Percentiles rank a stretch among this genome's conserved stretches.
phyloP scores from a whole-genome alignment of 1,140 invertebrate genomes.

The Aradophagus sp. region DNA sequence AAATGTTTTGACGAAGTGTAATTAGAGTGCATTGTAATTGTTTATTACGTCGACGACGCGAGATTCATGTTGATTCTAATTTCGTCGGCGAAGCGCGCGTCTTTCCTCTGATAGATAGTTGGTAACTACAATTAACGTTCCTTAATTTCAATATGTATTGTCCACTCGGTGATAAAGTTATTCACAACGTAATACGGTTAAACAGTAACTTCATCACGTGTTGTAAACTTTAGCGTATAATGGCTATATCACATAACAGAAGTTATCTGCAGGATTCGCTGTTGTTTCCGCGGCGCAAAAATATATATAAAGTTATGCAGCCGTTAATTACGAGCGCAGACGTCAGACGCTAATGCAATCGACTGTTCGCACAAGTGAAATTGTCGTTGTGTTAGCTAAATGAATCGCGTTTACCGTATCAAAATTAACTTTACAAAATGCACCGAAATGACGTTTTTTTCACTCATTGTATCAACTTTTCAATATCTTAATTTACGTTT shows the following conservation, averaged over 20 bases:
- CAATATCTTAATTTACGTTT: too few species aligned
- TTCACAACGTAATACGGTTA: constrained; percentile 43
- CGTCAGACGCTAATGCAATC: too few species aligned
- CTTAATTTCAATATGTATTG: constrained; percentile 53
- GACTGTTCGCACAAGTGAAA: too few species aligned
- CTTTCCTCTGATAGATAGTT: constrained; percentile 36
- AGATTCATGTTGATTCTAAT: constrained; percentile 12
- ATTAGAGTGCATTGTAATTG: too few species aligned
- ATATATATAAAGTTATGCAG: constrained; percentile 33
- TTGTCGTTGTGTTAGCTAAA: too few species aligned
- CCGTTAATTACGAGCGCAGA: constrained; percentile 18
- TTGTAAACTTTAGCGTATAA: constrained; percentile 45
- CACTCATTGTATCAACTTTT: too few species aligned
- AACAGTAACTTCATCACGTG: constrained; percentile 47
- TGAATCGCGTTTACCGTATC: too few species aligned
- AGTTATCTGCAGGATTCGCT: constrained; percentile 33
- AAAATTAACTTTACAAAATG: too few species aligned
- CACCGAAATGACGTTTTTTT: too few species aligned
- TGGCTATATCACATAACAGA: constrained; percentile 46
- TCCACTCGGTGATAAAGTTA: constrained; percentile 50
- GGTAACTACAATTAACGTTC: constrained; percentile 46
- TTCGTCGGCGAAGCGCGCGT: constrained; percentile 11
- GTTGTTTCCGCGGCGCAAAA: constrained; percentile 31
- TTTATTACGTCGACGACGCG: background rate
- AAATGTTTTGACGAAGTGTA: too few species aligned